A percentile compares a stretch with the other conserved stretches of the same genome.
Conservation (phyloP, 2,113 vertebrate genomes). For the Phylloscopus whistleri region DNA sequence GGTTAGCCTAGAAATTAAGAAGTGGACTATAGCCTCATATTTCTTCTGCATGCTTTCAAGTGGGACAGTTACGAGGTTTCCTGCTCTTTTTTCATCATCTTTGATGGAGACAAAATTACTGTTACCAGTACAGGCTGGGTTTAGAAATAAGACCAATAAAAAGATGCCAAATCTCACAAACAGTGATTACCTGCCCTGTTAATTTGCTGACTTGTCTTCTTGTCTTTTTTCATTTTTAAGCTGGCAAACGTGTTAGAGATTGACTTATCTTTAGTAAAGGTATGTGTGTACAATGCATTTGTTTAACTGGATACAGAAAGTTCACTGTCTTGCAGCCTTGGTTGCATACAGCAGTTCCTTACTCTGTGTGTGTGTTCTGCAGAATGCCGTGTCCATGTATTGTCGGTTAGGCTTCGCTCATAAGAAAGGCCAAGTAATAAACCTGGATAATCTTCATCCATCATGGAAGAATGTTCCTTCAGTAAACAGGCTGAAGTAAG, state of each 20-base stretch:
- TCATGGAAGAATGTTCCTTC: constrained; percentile 95
- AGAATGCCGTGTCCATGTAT: constrained; percentile 99
- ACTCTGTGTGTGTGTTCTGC: background rate
- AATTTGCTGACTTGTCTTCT: background rate
- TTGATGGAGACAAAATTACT: background rate
- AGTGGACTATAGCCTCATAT: background rate
- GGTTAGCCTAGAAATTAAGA: background rate
- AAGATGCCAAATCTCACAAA: background rate
- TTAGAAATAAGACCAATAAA: background rate
- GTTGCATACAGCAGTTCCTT: background rate
- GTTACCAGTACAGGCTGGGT: background rate
- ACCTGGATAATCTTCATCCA: constrained; percentile 90
- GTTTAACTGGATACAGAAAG: background rate
- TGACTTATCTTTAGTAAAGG: constrained; percentile 96
- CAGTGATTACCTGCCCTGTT: background rate
- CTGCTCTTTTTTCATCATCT: background rate
- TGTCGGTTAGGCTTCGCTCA: constrained; percentile 95
- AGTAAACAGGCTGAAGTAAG: constrained; percentile 94
- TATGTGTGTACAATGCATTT: constrained; percentile 56
- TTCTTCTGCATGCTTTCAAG: background rate
- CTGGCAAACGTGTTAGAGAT: constrained; percentile 96
- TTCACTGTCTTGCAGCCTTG: background rate
- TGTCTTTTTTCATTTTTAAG: constrained; percentile 62
- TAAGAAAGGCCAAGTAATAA: constrained; percentile 94
- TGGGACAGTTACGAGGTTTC: background rate